Evolutionary conservation across 2,113 vertebrate genomes (phyloP).

Genomic region (Hippocampus barbouri): DNA sequence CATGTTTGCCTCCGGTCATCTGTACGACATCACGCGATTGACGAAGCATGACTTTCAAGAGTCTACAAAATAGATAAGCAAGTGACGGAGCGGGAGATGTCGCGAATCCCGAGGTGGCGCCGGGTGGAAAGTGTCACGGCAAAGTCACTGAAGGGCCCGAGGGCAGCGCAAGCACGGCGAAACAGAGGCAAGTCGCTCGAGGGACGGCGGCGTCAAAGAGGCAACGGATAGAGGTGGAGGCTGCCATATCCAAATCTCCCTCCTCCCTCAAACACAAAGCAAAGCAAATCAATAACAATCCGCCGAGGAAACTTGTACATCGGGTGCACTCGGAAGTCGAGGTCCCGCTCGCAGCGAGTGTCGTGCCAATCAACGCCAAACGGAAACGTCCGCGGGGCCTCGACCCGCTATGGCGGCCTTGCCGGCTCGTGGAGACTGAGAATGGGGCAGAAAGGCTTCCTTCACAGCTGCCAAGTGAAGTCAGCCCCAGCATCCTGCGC

Average conservation of each 20-base stretch:
- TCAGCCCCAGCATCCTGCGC: slow-evolving; percentile 13
- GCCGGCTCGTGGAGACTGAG: slow-evolving; percentile 34
- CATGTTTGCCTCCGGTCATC: slow-evolving; percentile 59
- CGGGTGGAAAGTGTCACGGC: slow-evolving; percentile 34
- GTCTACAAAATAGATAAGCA: slow-evolving; percentile 63
- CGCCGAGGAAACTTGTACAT: too few relatives aligned
- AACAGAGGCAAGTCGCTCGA: slow-evolving; percentile 12
- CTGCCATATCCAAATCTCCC: neutral
- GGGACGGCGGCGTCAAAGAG: slow-evolving; percentile 24
- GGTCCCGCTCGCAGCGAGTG: too few relatives aligned
- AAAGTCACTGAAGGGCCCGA: slow-evolving; percentile 48
- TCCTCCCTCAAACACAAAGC: too few relatives aligned
- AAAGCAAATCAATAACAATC: too few relatives aligned
- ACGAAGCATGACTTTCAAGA: slow-evolving; percentile 61
- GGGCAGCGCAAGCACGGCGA: slow-evolving; percentile 32
- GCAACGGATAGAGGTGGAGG: neutral
- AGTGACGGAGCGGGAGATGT: slow-evolving; percentile 64
- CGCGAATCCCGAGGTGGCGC: slow-evolving; percentile 52
- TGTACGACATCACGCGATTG: slow-evolving; percentile 60
- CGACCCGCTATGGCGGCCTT: slow-evolving; percentile 36
- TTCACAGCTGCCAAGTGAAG: slow-evolving; percentile 43
- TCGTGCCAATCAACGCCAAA: too few relatives aligned
- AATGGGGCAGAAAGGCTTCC: slow-evolving; percentile 36
- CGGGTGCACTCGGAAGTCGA: too few relatives aligned
- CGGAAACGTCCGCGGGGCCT: slow-evolving; percentile 3